Conservation (phyloP, 2,113 vertebrate genomes). For the Archocentrus centrarchus region DNA sequence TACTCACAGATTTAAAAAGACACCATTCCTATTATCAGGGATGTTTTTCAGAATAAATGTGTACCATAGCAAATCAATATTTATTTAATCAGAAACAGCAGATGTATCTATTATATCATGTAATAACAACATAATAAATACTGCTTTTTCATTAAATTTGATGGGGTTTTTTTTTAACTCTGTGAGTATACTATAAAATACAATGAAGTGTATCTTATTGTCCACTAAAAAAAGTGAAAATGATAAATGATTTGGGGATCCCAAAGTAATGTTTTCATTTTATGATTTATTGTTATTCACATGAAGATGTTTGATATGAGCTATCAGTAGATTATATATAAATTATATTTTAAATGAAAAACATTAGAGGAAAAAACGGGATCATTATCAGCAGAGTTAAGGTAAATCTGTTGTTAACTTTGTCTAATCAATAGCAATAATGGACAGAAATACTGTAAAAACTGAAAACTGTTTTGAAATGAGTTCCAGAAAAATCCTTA, state of each 20-base stretch:
- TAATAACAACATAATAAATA: not conserved
- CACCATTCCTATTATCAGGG: not conserved
- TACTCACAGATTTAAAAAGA: not conserved
- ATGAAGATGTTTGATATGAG: not conserved
- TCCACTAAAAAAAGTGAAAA: not conserved
- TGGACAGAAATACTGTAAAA: not conserved
- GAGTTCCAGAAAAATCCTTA: not conserved
- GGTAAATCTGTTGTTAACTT: not conserved
- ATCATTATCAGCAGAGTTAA: not conserved
- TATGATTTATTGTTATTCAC: not conserved
- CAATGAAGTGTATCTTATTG: not conserved
- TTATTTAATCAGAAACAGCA: not conserved
- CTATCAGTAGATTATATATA: not conserved
- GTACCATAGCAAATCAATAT: not conserved
- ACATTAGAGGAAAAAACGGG: not conserved
- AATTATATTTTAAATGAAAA: not conserved
- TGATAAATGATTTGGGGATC: not conserved
- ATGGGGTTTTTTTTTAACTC: not conserved
- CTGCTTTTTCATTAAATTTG: not conserved
- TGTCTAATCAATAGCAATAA: not conserved
- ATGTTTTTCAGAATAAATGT: not conserved
- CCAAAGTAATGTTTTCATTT: not conserved
- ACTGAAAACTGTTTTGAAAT: not conserved
- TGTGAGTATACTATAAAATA: not conserved
- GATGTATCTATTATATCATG: not conserved